Conservation (phyloP, 2,888 invertebrate species). For the Macrosoma leucophasiata region DNA sequence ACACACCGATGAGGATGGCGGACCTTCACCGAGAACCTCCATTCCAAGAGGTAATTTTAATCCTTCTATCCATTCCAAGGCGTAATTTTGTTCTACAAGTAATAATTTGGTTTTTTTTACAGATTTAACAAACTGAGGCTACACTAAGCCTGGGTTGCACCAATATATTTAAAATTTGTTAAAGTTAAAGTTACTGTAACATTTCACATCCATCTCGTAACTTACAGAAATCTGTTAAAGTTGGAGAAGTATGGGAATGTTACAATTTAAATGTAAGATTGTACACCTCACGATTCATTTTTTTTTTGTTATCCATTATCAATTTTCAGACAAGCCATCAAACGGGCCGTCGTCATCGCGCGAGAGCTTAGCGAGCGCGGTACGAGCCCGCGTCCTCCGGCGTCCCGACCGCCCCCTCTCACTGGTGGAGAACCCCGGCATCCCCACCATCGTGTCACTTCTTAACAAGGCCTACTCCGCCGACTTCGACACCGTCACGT, state of each 20-base stretch:
- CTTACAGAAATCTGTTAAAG: too few species aligned
- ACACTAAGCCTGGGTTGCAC: too few species aligned
- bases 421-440: constrained; percentile 40
- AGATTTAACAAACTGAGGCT: too few species aligned
- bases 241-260: too few species aligned
- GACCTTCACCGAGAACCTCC: constrained; percentile 42
- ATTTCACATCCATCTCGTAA: too few species aligned
- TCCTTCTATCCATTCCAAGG: neutral
- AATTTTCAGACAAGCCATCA: neutral
- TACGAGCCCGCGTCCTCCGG: constrained; percentile 44
- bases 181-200: too few species aligned
- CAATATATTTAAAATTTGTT: too few species aligned
- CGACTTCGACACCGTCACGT: constrained; percentile 30
- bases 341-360: constrained; percentile 33
- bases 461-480: constrained; percentile 45
- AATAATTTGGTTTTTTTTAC: too few species aligned
- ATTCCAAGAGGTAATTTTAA: constrained; percentile 38
- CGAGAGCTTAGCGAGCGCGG: constrained; percentile 48
- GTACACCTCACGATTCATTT: too few species aligned
- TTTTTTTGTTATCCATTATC: too few species aligned
- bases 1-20: constrained; percentile 49
- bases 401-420: constrained; percentile 52
- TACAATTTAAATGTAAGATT: too few species aligned
- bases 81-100: too few species aligned
- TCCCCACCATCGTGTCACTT: constrained; percentile 38